Conservation (phyloP, 2,797 vertebrate species). For the Megaceryle alcyon region DNA sequence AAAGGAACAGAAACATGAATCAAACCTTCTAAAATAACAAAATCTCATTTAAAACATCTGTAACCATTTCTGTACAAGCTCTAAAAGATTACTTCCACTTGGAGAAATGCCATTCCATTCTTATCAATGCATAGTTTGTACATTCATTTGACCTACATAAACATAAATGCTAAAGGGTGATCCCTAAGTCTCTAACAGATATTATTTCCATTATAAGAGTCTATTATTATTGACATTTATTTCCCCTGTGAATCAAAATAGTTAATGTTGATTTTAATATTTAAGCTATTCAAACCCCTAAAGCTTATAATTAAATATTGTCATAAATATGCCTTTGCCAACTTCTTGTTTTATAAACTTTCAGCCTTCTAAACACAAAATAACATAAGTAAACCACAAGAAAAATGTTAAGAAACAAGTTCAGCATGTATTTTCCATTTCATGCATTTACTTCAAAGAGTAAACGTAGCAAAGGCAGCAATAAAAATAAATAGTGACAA, state of each 20-base stretch:
- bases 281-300: not conserved
- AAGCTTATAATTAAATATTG: conserved; percentile 3
- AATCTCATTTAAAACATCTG: conserved; percentile 37
- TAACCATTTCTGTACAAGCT: conserved; percentile 27
- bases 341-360: not conserved
- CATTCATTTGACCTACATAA: not conserved
- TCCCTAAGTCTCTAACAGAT: conserved; percentile 7
- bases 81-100: conserved; percentile 42
- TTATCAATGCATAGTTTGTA: conserved; percentile 21
- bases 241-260: conserved; percentile 13
- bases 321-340: conserved; percentile 2
- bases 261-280: conserved; percentile 20
- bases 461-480: not conserved
- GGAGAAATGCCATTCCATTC: conserved; percentile 34
- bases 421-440: not conserved
- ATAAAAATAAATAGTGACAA: not conserved
- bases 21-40: conserved; percentile 28
- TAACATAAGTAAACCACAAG: not conserved
- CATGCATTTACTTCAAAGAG: not conserved
- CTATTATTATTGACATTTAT: conserved; percentile 23
- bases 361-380: not conserved
- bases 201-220: not conserved
- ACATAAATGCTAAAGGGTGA: conserved; percentile 41
- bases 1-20: not conserved
- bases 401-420: not conserved